Evolutionary conservation across 2,113 vertebrate species (phyloP).

Genomic region (Halcyon malimbica): DNA sequence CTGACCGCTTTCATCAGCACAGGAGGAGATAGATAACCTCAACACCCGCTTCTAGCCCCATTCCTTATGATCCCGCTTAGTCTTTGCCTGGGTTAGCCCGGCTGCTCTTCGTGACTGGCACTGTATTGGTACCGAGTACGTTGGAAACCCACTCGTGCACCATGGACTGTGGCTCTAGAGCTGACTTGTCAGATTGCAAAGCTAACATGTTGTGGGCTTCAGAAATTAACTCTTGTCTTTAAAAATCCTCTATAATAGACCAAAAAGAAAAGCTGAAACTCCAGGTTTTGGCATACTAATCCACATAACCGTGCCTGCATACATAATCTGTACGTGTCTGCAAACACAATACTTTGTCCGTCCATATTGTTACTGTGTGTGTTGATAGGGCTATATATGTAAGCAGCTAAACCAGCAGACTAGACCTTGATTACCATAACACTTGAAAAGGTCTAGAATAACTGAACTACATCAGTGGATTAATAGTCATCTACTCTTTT

Average conservation of each 20-base stretch:
- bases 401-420: not conserved
- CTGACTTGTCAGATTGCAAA: not conserved
- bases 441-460: not conserved
- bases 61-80: not conserved
- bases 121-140: not conserved
- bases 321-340: not conserved
- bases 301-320: not conserved
- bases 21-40: not conserved
- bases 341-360: not conserved
- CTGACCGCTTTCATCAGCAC: not conserved
- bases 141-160: not conserved
- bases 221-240: not conserved
- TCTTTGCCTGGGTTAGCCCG: not conserved
- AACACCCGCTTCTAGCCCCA: not conserved
- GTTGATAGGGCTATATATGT: not conserved
- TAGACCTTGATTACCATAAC: not conserved
- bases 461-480: not conserved
- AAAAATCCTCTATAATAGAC: not conserved
- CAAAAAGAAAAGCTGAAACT: not conserved
- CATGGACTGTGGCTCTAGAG: not conserved
- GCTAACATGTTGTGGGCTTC: not conserved
- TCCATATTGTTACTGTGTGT: not conserved
- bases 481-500: not conserved
- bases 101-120: not conserved
- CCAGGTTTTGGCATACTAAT: not conserved